Conservation (phyloP, 2,888 invertebrate species). For the Bellardia pandia region DNA sequence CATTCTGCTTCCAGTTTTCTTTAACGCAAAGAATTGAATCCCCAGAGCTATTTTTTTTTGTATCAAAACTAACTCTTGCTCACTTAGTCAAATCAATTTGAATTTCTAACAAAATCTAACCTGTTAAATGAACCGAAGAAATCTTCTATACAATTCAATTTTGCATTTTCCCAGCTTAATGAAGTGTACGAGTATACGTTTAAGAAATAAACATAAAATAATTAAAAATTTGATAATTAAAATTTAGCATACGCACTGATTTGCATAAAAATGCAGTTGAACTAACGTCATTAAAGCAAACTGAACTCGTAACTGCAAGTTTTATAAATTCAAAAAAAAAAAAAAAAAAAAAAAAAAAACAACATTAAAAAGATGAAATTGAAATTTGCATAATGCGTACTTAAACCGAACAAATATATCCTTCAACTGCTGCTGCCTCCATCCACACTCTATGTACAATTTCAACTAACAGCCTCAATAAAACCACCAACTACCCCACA, state of each 20-base stretch:
- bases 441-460: not conserved
- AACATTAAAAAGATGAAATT: slow-evolving; percentile 26
- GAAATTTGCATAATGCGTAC: slow-evolving; percentile 72
- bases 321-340: not conserved
- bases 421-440: slow-evolving; percentile 46
- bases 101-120: slow-evolving; percentile 6
- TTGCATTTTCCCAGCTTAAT: not conserved
- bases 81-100: not conserved
- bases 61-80: too few species aligned
- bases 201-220: slow-evolving; percentile 19
- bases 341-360: slow-evolving; percentile 4
- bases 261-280: slow-evolving; percentile 66
- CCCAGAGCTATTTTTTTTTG: too few species aligned
- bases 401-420: slow-evolving; percentile 66
- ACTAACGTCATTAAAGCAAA: slow-evolving; percentile 48
- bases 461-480: slow-evolving; percentile 17
- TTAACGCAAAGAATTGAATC: too few species aligned
- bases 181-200: not conserved
- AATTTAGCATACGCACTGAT: slow-evolving; percentile 67
- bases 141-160: not conserved
- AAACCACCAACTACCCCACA: slow-evolving; percentile 65
- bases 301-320: slow-evolving; percentile 28
- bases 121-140: slow-evolving; percentile 15
- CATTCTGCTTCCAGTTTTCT: too few species aligned
- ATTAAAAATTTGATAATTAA: slow-evolving; percentile 66